A percentile compares a stretch with the other conserved stretches of the same genome.
Evolutionary conservation across 2,113 vertebrate species (phyloP).

Genomic region (Ursus arctos): DNA sequence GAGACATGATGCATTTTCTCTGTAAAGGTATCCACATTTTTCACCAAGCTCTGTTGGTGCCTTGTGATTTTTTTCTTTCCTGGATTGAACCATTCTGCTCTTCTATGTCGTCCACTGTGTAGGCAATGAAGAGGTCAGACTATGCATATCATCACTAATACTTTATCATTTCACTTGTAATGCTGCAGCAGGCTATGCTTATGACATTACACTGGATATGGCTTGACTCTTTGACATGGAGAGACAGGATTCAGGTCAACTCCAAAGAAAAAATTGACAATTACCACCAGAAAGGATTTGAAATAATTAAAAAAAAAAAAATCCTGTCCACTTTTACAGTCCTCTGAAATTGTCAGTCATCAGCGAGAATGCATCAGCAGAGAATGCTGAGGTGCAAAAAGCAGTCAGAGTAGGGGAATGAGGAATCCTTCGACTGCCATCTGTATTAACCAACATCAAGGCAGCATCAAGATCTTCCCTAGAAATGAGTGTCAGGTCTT

Average conservation of each 20-base stretch:
- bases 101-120: neutral
- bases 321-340: neutral
- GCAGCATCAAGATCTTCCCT: neutral
- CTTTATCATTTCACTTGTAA: neutral
- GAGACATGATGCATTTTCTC: neutral
- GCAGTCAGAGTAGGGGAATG: neutral
- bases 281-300: neutral
- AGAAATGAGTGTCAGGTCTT: neutral
- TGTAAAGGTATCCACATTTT: neutral
- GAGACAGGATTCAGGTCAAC: neutral
- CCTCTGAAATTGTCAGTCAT: neutral
- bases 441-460: neutral
- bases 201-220: neutral
- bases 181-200: neutral
- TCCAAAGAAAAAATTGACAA: neutral
- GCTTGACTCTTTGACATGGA: neutral
- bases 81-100: neutral
- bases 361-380: neutral
- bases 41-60: neutral
- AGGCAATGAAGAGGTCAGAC: neutral
- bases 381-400: neutral
- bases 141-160: neutral
- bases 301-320: neutral
- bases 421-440: rapidly evolving
- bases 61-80: neutral